Conservation (phyloP, 2,113 vertebrate species). For the Nothocercus nigrocapillus region DNA sequence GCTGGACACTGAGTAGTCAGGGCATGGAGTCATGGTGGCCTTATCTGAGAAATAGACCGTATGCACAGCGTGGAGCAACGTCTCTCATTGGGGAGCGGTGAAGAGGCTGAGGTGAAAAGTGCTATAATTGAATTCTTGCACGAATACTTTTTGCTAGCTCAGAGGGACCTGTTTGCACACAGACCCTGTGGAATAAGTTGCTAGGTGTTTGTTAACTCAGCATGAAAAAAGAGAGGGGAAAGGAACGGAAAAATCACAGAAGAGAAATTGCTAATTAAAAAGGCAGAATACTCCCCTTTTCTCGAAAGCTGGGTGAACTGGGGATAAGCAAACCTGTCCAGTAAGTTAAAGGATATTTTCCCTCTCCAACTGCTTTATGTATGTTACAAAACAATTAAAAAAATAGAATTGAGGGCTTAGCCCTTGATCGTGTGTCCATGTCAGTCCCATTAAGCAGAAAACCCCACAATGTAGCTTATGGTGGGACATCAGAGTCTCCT, state of each 20-base stretch:
- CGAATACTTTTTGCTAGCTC: slow-evolving; percentile 29
- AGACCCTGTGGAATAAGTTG: background rate
- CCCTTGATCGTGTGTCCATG: slow-evolving; percentile 8
- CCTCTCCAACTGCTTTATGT: background rate
- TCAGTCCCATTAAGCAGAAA: background rate
- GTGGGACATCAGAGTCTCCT: background rate
- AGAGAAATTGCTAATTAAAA: background rate
- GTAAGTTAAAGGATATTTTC: slow-evolving; percentile 52
- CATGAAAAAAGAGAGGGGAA: slow-evolving; percentile 7
- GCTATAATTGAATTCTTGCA: background rate
- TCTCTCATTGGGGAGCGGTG: background rate
- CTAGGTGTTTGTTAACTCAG: slow-evolving; percentile 59
- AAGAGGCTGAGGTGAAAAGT: background rate
- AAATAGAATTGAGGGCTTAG: slow-evolving; percentile 2
- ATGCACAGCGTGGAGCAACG: background rate
- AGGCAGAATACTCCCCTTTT: background rate
- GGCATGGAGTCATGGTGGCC: background rate
- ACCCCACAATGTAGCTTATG: background rate
- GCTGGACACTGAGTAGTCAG: background rate
- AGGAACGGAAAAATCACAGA: background rate
- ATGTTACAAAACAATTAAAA: slow-evolving; percentile 60
- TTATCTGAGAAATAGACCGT: rapidly evolving
- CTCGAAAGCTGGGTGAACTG: background rate
- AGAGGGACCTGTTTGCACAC: slow-evolving; percentile 56
- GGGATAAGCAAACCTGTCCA: background rate